Conservation (phyloP, 2,797 vertebrate genomes). For the Rhynchonycteris naso region DNA sequence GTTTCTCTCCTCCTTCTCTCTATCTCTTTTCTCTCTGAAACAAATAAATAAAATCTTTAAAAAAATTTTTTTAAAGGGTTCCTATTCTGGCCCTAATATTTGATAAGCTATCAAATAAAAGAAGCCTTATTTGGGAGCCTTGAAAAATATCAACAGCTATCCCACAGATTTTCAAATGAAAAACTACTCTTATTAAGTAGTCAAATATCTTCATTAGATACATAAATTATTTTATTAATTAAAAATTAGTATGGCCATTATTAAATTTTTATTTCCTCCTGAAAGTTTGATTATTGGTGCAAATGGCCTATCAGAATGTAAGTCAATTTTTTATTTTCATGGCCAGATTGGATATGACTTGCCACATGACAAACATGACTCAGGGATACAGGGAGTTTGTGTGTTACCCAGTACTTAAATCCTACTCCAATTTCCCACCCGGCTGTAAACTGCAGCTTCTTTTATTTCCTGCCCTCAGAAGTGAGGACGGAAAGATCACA, state of each 20-base stretch:
- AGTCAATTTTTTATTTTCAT: not conserved
- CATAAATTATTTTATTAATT: not conserved
- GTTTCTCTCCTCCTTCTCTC: too few species aligned
- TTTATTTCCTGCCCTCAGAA: not conserved
- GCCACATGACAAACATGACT: not conserved
- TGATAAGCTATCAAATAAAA: not conserved
- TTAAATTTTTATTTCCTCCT: not conserved
- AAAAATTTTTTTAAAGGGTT: not conserved
- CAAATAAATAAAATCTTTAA: too few species aligned
- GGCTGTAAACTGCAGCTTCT: not conserved
- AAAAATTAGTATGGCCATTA: not conserved
- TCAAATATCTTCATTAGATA: not conserved
- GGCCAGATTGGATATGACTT: not conserved
- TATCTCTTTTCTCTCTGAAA: too few species aligned
- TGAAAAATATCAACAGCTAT: not conserved
- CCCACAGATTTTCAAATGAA: constrained; percentile 8
- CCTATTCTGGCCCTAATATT: not conserved
- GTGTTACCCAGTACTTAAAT: not conserved
- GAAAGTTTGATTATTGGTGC: not conserved
- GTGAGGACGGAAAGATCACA: not conserved
- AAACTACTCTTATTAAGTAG: not conserved
- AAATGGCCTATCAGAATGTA: not conserved
- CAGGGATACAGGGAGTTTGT: not conserved
- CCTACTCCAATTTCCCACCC: not conserved
- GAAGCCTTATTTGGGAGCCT: not conserved